phyloP scores from a whole-genome alignment of 2,888 invertebrate genomes.

The Oasisia sp. region DNA sequence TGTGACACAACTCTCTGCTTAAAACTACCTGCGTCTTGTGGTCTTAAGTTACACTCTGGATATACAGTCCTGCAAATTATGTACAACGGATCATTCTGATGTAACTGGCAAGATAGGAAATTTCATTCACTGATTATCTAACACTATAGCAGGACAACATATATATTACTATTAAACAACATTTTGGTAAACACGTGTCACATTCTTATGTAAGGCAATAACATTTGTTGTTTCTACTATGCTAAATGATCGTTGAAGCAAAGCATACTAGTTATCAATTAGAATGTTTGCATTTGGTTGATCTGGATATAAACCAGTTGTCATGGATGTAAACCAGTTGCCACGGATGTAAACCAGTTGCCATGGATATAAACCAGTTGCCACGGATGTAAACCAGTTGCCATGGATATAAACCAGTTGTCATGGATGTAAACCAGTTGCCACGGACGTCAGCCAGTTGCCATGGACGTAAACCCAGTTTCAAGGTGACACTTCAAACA shows the following conservation, averaged over 20 bases:
- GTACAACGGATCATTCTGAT: not conserved
- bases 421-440: not conserved
- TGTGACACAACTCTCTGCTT: no score
- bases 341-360: not conserved
- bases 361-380: not conserved
- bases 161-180: no score
- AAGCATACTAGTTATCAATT: not conserved
- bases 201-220: not conserved
- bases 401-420: constrained; percentile 7
- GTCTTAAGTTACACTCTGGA: no score
- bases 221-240: no score
- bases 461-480: not conserved
- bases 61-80: no score
- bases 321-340: not conserved
- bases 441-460: not conserved
- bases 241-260: not conserved
- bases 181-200: not conserved
- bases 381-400: not conserved
- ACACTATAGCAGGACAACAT: no score
- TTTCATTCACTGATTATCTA: not conserved
- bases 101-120: not conserved
- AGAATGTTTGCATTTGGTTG: not conserved
- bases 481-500: constrained; percentile 21
- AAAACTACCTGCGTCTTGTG: not conserved
- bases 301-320: not conserved